phyloP scores from a whole-genome alignment of 2,113 vertebrate species.

The Regulus satrapa region DNA sequence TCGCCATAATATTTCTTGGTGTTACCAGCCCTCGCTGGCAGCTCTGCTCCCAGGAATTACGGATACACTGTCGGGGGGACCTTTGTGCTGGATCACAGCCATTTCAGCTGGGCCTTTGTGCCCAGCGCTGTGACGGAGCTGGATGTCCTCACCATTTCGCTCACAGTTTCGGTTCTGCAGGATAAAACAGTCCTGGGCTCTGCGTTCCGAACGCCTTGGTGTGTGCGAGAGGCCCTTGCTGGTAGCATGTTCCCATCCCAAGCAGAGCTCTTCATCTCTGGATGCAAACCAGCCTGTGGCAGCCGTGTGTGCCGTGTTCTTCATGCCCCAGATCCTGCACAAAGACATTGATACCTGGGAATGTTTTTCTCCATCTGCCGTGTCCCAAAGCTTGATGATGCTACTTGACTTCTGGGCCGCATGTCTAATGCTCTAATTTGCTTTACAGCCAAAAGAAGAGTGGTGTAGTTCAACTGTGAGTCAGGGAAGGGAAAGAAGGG shows the following conservation, averaged over 20 bases:
- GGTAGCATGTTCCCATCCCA: background rate
- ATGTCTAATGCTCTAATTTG: background rate
- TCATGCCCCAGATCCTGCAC: background rate
- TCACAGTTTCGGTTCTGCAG: rapidly evolving
- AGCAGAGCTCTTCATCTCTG: background rate
- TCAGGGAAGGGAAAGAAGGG: background rate
- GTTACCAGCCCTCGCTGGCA: rapidly evolving
- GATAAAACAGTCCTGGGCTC: background rate
- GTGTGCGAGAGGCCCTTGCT: background rate
- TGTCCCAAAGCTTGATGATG: background rate
- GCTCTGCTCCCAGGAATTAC: too few relatives aligned
- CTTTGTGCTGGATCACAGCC: too few relatives aligned
- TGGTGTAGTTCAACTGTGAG: background rate
- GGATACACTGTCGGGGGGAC: rapidly evolving
- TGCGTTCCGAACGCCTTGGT: rapidly evolving
- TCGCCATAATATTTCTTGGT: background rate
- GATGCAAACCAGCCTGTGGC: background rate
- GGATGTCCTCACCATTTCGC: background rate
- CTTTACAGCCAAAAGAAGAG: background rate
- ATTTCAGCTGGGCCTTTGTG: background rate
- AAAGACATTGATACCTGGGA: background rate
- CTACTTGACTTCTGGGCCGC: background rate
- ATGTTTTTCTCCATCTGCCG: background rate
- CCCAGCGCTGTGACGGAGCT: background rate
- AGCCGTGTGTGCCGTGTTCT: rapidly evolving